Conservation (phyloP, 2,113 vertebrate genomes). For the Tupaia tana region DNA sequence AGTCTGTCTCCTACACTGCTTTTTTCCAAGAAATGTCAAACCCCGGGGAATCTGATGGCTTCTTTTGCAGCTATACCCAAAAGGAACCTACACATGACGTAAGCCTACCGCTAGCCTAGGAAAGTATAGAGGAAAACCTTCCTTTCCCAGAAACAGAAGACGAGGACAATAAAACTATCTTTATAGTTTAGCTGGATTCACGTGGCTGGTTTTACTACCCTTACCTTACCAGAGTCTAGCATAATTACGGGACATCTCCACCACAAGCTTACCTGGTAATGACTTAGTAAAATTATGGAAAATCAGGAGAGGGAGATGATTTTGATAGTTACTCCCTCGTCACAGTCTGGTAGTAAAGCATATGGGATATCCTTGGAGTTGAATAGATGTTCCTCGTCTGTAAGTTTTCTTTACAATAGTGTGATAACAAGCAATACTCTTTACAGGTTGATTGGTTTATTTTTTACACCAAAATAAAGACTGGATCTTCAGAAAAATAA, state of each 20-base stretch:
- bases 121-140: background rate
- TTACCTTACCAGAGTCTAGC: background rate
- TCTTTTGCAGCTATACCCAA: conserved; percentile 8
- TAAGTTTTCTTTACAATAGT: background rate
- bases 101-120: background rate
- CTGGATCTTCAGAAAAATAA: conserved; percentile 32
- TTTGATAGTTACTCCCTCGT: background rate
- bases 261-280: background rate
- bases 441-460: conserved; percentile 47
- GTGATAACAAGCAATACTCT: conserved; percentile 30
- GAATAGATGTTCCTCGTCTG: conserved; percentile 3
- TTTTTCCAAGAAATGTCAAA: conserved; percentile 16
- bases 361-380: background rate
- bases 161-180: conserved; percentile 16
- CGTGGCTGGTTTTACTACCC: background rate
- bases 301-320: conserved; percentile 26
- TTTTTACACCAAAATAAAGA: conserved; percentile 67
- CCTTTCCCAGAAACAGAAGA: background rate
- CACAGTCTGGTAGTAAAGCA: conserved; percentile 1
- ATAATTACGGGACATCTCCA: conserved; percentile 14
- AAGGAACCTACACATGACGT: conserved; percentile 42
- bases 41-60: conserved; percentile 36
- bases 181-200: conserved; percentile 18
- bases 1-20: background rate
- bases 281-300: conserved; percentile 48